Conservation (phyloP, 2,888 invertebrate species). For the Phengaris arion region DNA sequence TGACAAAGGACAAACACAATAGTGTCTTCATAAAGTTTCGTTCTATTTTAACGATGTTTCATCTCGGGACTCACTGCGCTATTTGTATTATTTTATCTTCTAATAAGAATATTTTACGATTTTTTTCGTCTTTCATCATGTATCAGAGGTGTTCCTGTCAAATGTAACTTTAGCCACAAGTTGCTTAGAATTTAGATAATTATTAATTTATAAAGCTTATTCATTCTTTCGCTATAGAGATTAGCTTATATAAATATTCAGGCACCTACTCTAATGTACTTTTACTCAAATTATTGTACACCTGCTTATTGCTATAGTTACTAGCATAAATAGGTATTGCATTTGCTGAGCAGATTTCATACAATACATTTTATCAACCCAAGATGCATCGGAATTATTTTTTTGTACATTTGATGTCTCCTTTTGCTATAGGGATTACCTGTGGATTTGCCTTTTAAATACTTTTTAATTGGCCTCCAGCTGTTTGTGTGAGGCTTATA, state of each 20-base stretch:
- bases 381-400: neutral
- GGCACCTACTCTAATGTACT: too few species aligned
- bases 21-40: constrained; percentile 13
- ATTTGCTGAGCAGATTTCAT: constrained; percentile 19
- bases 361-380: constrained; percentile 25
- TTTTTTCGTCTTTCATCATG: neutral
- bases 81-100: neutral
- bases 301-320: too few species aligned
- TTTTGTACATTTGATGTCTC: constrained; percentile 3
- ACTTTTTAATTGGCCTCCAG: constrained; percentile 64
- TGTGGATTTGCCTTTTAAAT: constrained; percentile 61
- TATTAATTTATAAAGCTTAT: too few species aligned
- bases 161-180: too few species aligned
- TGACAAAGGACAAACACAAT: constrained; percentile 19
- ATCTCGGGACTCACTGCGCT: neutral
- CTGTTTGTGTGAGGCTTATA: constrained; percentile 33
- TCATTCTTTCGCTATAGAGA: too few species aligned
- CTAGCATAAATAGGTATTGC: constrained; percentile 33
- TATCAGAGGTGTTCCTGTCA: neutral
- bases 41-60: constrained; percentile 17
- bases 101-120: neutral
- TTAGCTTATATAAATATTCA: too few species aligned
- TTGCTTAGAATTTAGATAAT: too few species aligned
- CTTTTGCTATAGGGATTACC: constrained; percentile 39
- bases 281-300: too few species aligned